Conservation (phyloP, 1,140 invertebrate species). For the Melanaphis sacchari region DNA sequence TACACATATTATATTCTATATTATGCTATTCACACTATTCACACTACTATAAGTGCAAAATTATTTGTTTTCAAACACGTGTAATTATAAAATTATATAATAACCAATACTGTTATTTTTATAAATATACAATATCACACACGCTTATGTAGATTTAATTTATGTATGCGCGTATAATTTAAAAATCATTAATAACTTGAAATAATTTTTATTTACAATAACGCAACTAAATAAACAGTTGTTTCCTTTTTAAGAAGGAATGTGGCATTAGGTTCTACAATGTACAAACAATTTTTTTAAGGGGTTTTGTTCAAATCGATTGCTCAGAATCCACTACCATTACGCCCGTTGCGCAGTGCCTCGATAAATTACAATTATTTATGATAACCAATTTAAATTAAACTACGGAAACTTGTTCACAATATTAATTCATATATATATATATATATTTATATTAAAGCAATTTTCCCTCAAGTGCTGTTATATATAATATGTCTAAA, state of each 20-base stretch:
- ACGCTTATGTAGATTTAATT: slow-evolving; percentile 3
- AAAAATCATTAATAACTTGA: not conserved
- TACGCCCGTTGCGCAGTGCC: too few relatives aligned
- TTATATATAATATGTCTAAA: not conserved
- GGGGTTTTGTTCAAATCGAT: not conserved
- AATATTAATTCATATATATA: not conserved
- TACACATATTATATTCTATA: not conserved
- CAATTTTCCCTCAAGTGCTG: not conserved
- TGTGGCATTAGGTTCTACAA: not conserved
- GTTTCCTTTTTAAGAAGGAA: not conserved
- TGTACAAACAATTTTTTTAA: not conserved
- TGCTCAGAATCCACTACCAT: not conserved
- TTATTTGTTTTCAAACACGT: not conserved
- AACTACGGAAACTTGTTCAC: not conserved
- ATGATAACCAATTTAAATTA: not conserved
- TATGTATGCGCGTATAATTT: not conserved
- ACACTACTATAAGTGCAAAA: not conserved
- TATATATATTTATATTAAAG: too few relatives aligned
- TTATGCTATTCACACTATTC: not conserved
- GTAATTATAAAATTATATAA: not conserved
- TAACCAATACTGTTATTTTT: not conserved
- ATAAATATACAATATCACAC: not conserved
- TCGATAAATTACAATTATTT: not conserved
- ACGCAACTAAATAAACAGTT: not conserved
- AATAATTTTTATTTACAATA: not conserved